phyloP scores from a whole-genome alignment of 1,140 invertebrate species.

The Diuraphis noxia region DNA sequence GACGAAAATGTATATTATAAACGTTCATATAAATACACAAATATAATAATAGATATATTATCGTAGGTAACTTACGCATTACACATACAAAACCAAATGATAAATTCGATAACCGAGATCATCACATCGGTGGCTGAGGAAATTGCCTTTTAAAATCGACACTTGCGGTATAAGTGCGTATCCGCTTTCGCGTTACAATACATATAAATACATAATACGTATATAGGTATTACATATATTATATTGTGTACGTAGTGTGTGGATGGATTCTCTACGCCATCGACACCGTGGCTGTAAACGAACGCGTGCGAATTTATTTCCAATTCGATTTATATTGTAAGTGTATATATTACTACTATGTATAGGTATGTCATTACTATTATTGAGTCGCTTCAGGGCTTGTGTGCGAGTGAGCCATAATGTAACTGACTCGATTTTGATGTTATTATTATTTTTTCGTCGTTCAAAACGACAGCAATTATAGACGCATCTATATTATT shows the following conservation, averaged over 20 bases:
- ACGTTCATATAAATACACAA: neutral
- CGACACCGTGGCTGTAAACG: neutral
- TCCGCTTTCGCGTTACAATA: neutral
- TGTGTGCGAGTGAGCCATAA: neutral
- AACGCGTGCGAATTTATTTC: neutral
- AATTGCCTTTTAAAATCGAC: slow-evolving; percentile 35
- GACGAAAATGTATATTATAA: neutral
- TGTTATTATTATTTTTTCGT: neutral
- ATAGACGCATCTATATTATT: neutral
- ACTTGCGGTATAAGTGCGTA: neutral
- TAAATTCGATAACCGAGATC: slow-evolving; percentile 7
- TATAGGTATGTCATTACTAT: neutral
- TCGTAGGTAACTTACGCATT: neutral
- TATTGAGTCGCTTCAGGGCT: neutral
- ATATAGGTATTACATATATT: neutral
- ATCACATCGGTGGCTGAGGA: neutral
- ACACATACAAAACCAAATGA: neutral
- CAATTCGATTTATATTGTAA: slow-evolving; percentile 11
- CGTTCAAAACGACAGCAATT: neutral
- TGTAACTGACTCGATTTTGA: neutral
- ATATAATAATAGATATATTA: neutral
- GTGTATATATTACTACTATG: neutral
- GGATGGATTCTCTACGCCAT: neutral
- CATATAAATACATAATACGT: neutral
- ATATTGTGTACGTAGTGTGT: neutral